A percentile compares a stretch with the other conserved stretches of the same genome.
Evolutionary conservation across 2,888 invertebrate genomes (phyloP).

Genomic region (Unio pictorum): DNA sequence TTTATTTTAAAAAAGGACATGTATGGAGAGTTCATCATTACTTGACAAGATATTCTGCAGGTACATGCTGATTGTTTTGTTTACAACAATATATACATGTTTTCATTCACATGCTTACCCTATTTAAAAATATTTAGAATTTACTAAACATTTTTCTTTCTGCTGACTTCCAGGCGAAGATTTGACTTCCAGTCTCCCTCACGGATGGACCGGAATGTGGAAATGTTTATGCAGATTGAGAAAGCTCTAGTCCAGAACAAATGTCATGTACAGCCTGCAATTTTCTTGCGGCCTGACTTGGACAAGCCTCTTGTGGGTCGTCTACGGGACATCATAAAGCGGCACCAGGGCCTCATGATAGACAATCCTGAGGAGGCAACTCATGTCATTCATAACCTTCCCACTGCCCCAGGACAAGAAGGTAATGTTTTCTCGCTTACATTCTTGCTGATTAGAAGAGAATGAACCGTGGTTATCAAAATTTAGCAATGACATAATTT

Average conservation of each 20-base stretch:
- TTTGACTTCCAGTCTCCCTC: slow-evolving; percentile 88
- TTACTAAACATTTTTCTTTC: neutral
- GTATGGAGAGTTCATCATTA: no score
- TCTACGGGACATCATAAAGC: slow-evolving; percentile 89
- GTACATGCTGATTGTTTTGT: no score
- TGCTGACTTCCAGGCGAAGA: slow-evolving; percentile 76
- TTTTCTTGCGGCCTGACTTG: slow-evolving; percentile 82
- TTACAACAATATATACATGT: no score
- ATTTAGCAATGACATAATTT: no score
- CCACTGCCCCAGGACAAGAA: slow-evolving; percentile 51
- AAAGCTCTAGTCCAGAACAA: slow-evolving; percentile 87
- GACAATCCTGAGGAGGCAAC: slow-evolving; percentile 92
- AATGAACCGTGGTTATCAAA: no score
- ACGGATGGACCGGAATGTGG: slow-evolving; percentile 91
- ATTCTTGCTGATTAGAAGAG: slow-evolving; percentile 1
- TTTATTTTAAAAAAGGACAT: no score
- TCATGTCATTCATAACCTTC: slow-evolving; percentile 88
- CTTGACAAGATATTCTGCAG: no score
- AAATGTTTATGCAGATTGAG: slow-evolving; percentile 81
- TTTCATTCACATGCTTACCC: no score
- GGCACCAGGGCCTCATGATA: slow-evolving; percentile 85
- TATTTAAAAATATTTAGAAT: no score
- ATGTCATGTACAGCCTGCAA: slow-evolving; percentile 83
- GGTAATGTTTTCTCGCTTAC: slow-evolving; percentile 25
- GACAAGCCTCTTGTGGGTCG: slow-evolving; percentile 82